Evolutionary conservation across 2,888 invertebrate genomes (phyloP), one percentile per base, ranked within the genome.

Genomic region (Stramonita haemastoma): DNA sequence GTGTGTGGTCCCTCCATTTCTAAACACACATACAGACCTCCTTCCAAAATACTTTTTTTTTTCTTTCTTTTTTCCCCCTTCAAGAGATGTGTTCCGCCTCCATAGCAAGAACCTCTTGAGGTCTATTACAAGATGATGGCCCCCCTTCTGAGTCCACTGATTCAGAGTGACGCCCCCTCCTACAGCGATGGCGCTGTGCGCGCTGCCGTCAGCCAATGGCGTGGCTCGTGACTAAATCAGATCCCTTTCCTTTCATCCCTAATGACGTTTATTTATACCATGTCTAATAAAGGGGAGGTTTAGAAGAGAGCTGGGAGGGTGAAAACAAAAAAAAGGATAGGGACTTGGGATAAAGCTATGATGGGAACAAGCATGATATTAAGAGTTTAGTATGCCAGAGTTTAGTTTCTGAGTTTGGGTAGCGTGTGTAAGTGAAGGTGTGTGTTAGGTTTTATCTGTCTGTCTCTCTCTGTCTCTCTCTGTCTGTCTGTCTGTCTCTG

Each of bases 131-230:
- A 88, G 88, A 88, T 88, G 88, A 84, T 84, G 88, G 88, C 84
- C 84, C 70, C 32, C 46, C 83, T 60, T 84, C 83, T 34, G 66
- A 60, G 88, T 36, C 29, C 83, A 66, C 84, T 88, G 88, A 88
- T 88, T 88, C 57, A 84, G 83, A 84, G 70, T 84, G 88, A 88
- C 88, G 88, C 88, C 88, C 83, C 60, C 88, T 83, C 88, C 88
- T 60, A 66, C 88, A 66, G 88, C 57, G 88, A 88, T 84, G 88
- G 88, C 88, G 88, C 88, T 83, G 88, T 70, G 81, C 81, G 19
- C 56, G 22, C 22, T 11, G 81, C 83, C 29, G 66, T 70, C 84
- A 84, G 88, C 83, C 88, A 84, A 70, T 88, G 36, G 88, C 26
- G 36, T 29, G 84, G 66, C 88, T 83, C 88, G 83, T 57, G 84